phyloP scores from a whole-genome alignment of 2,888 invertebrate genomes.

The Plebejus argus region DNA sequence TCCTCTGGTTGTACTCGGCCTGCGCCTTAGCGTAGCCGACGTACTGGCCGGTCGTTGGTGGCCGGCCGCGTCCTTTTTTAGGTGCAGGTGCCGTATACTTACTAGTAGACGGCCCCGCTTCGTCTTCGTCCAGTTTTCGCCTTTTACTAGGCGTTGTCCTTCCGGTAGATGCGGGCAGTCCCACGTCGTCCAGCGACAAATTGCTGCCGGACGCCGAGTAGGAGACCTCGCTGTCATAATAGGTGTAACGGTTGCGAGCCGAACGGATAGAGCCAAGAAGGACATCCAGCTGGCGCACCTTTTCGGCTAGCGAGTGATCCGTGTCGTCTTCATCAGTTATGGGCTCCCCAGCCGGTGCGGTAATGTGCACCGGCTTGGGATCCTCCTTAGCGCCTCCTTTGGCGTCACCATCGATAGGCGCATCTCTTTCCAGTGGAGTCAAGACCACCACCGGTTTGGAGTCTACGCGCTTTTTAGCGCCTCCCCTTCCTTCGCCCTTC shows the following conservation, averaged over 20 bases:
- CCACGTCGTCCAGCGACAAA: too few relatives aligned
- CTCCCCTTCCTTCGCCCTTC: too few relatives aligned
- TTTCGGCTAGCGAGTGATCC: background rate
- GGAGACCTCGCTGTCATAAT: background rate
- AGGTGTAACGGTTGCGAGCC: background rate
- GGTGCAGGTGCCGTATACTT: background rate
- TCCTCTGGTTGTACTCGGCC: too few relatives aligned
- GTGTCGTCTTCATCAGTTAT: background rate
- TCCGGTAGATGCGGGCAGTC: background rate
- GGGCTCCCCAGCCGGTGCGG: background rate
- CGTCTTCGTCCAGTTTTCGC: background rate
- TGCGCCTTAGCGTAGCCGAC: too few relatives aligned
- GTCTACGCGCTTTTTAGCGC: too few relatives aligned
- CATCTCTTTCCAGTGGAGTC: too few relatives aligned
- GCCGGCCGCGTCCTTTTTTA: background rate
- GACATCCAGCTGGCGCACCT: background rate
- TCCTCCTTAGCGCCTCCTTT: background rate
- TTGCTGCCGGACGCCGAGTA: background rate
- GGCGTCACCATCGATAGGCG: too few relatives aligned
- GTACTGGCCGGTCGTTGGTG: background rate
- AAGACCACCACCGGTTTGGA: too few relatives aligned
- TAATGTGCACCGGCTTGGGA: background rate
- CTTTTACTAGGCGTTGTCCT: background rate
- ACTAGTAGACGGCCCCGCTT: background rate
- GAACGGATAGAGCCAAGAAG: too few relatives aligned